Conservation (phyloP, 2,888 invertebrate genomes). For the Drosophila picticornis region DNA sequence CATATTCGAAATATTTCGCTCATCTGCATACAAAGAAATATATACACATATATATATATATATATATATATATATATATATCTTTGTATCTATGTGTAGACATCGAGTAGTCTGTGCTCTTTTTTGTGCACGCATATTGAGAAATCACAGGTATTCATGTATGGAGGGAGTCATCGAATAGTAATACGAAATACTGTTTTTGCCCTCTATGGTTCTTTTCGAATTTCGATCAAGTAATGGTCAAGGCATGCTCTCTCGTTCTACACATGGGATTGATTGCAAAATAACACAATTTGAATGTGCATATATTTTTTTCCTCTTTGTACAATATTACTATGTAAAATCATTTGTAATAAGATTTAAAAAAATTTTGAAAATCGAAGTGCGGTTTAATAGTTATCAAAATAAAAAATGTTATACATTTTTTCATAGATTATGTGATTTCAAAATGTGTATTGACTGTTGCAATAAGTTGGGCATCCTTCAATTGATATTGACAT, state of each 20-base stretch:
- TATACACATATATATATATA: constrained; percentile 19
- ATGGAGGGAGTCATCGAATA: constrained; percentile 68
- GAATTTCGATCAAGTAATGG: constrained; percentile 52
- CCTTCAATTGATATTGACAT: constrained; percentile 45
- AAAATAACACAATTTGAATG: background rate
- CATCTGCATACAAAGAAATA: constrained; percentile 46
- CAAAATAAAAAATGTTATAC: background rate
- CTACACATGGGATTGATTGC: constrained; percentile 26
- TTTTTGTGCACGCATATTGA: constrained; percentile 49
- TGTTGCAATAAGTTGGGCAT: constrained; percentile 8
- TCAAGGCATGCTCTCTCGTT: constrained; percentile 32
- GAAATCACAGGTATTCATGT: constrained; percentile 71
- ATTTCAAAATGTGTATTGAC: background rate
- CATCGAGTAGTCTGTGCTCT: constrained; percentile 36
- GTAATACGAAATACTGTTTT: constrained; percentile 68
- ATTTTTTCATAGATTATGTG: background rate
- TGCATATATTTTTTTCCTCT: background rate
- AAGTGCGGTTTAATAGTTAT: background rate
- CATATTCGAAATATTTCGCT: constrained; percentile 75
- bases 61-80: constrained; percentile 16
- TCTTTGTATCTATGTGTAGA: constrained; percentile 31
- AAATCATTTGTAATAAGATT: background rate
- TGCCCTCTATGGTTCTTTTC: constrained; percentile 27
- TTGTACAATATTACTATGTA: background rate
- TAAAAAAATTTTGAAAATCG: background rate